Conservation (phyloP, 1,140 invertebrate genomes). For the Ditylenchus dipsaci region DNA sequence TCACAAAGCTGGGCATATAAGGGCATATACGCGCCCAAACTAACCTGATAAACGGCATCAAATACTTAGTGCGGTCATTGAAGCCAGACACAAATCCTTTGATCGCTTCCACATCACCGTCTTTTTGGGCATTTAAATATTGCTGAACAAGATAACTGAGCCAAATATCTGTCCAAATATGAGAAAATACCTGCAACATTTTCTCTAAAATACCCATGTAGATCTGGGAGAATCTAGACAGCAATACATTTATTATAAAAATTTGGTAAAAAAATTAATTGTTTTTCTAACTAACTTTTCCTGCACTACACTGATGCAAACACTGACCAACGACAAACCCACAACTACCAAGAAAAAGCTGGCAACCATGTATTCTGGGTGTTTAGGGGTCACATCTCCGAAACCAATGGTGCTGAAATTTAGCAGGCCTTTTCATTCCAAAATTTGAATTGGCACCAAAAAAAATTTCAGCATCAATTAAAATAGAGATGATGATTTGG, state of each 20-base stretch:
- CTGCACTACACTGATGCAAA: constrained; percentile 74
- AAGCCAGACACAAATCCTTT: constrained; percentile 53
- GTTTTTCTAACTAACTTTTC: constrained; percentile 33
- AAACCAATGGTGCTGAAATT: constrained; percentile 27
- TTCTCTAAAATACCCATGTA: constrained; percentile 50
- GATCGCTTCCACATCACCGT: constrained; percentile 45
- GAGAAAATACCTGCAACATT: constrained; percentile 39
- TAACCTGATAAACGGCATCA: constrained; percentile 52
- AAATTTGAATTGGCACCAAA: too few relatives aligned
- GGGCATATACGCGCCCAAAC: neutral
- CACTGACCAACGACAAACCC: constrained; percentile 84
- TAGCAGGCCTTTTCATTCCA: too few relatives aligned
- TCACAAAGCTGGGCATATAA: too few relatives aligned
- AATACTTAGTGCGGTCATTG: constrained; percentile 47
- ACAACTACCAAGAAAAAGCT: constrained; percentile 88
- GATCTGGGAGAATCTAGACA: constrained; percentile 28
- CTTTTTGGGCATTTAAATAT: constrained; percentile 46
- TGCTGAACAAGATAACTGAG: constrained; percentile 31
- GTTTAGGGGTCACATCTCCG: constrained; percentile 53
- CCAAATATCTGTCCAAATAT: constrained; percentile 1
- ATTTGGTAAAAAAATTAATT: too few relatives aligned
- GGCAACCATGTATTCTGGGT: constrained; percentile 84
- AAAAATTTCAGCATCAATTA: too few relatives aligned
- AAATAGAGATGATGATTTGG: too few relatives aligned
- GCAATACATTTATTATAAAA: too few relatives aligned